These are phyloP conservation scores for Ctenochaetus hawaiiensis DNA, from an alignment of 2,797 vertebrate genomes.

Conservation along the genomic window DNA sequence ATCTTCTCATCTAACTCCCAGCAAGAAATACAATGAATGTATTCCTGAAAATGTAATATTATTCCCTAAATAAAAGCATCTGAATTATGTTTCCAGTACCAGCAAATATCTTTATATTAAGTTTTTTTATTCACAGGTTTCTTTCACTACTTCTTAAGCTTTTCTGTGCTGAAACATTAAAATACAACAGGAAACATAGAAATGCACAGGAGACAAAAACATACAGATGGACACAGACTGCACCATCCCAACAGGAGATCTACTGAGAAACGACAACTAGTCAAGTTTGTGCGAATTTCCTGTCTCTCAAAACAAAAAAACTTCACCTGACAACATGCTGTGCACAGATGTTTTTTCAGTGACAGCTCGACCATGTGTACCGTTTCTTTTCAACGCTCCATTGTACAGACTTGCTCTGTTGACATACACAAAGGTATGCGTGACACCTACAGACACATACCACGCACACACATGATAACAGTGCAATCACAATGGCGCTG, in stretches of 20 bases:
- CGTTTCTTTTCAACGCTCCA: not conserved
- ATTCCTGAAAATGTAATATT: not conserved
- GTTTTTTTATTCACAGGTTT: too few relatives aligned
- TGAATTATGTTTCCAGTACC: not conserved
- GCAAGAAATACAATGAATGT: not conserved
- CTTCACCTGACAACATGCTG: not conserved
- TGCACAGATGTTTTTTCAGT: not conserved
- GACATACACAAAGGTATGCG: not conserved
- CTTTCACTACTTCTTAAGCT: too few relatives aligned
- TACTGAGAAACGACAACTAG: rapidly evolving
- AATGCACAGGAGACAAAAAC: not conserved
- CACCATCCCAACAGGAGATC: not conserved
- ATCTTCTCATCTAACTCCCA: not conserved
- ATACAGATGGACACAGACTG: constrained; percentile 20
- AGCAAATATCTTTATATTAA: not conserved
- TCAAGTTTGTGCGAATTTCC: not conserved
- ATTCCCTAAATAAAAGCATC: not conserved
- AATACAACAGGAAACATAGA: constrained; percentile 5
- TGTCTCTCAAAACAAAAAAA: not conserved
- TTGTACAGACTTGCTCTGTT: not conserved
- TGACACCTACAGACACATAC: constrained; percentile 31
- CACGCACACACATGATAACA: constrained; percentile 17
- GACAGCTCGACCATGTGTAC: not conserved
- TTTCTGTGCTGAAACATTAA: not conserved
- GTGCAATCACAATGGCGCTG: constrained; percentile 37